These are phyloP conservation scores for Ondatra zibethicus DNA, from an alignment of 2,113 vertebrate species.

Conservation along the genomic window DNA sequence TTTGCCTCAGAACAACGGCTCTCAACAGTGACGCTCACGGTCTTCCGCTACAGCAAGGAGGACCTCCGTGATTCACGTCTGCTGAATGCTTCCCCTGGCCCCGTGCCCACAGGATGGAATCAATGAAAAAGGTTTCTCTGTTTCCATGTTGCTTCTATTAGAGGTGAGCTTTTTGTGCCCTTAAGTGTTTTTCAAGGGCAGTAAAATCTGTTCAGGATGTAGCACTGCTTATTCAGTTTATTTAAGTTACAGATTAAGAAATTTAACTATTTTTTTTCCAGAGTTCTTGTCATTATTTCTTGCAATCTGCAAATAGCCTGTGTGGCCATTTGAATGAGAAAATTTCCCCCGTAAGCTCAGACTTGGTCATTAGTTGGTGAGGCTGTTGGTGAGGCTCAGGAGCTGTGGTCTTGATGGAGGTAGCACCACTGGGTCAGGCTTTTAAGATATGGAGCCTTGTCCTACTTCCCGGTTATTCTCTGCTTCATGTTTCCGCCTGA, in stretches of 20 bases:
- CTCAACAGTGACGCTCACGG: background rate
- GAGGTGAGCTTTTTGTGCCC: conserved; percentile 34
- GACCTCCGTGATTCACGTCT: background rate
- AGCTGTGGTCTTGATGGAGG: background rate
- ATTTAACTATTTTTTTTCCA: background rate
- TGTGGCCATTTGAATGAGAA: background rate
- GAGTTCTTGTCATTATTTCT: background rate
- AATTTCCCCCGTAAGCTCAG: background rate
- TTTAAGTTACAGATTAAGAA: conserved; percentile 58
- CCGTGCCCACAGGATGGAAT: background rate
- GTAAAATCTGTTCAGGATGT: conserved; percentile 47
- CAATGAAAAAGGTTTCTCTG: conserved; percentile 46
- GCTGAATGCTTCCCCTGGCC: background rate
- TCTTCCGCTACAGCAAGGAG: background rate
- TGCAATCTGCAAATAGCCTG: background rate
- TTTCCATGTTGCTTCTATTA: conserved; percentile 41
- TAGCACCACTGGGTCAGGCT: background rate
- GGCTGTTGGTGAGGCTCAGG: background rate
- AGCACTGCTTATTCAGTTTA: conserved; percentile 48
- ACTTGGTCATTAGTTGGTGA: background rate
- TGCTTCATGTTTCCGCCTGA: background rate
- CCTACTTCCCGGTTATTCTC: background rate
- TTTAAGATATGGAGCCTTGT: background rate
- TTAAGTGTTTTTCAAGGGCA: background rate
- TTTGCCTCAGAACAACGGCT: conserved; percentile 34